Evolutionary conservation across 2,888 invertebrate species (phyloP), one percentile per base, ranked within the genome.

Genomic region (Tetramorium bicarinatum): DNA sequence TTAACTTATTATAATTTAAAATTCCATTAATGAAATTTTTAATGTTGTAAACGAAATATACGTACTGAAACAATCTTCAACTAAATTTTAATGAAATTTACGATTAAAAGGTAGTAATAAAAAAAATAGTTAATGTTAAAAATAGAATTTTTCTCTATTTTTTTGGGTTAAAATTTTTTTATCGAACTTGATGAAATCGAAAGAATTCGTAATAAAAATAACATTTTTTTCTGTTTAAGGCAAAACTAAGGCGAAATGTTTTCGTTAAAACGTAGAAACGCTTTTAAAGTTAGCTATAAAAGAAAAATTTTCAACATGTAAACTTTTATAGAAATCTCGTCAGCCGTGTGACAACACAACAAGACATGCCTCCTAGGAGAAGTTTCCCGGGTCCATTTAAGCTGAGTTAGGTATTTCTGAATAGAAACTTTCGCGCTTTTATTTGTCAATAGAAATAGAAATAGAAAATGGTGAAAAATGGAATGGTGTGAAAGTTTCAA

Each of bases 331-430:
- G 88, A 92, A 90, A 92, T 93, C 21, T 62, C 21, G 41, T 89
- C 91, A 87, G 82, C 59, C 54, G 77, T 9, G 83, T 85, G 87
- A 88, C 86, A 88, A 88, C 88, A 88, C 88, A 87, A 85, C 80
- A 83, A 77, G 82, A 80, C 83, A 85, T 85, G 34, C 83, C 84
- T 85, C 67, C 71, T 87, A 85, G 84, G 86, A 85, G 85, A 86
- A 82, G 87, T 89, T 15, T 86, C 89, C 21, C 89, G 86, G 77
- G 15, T 0, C 92, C 89, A 94, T 94, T 94, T 94, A 92, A 91
- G 91, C 91, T 92, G 90, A 93, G 92, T 93, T 94, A 94, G 94
- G 94, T 94, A 93, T 94, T 94, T 92, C 92, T 93, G 91, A 92
- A 93, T 93, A 90, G 90, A 75, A 80, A 80, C 86, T 18, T 75